Evolutionary conservation across 2,113 vertebrate species (phyloP).

Genomic region (Colaptes auratus): DNA sequence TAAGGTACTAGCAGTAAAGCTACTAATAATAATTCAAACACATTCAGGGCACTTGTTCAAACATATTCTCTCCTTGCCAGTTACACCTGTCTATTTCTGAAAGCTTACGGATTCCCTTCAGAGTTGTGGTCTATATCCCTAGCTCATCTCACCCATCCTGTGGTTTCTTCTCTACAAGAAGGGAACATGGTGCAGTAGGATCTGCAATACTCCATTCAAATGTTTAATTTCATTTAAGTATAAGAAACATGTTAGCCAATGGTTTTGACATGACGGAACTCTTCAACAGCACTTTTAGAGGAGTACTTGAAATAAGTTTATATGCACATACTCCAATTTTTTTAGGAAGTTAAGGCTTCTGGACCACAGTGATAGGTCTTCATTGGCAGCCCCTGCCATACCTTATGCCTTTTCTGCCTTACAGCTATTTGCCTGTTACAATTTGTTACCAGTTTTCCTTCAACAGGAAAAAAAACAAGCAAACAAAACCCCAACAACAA

Average conservation of each 20-base stretch:
- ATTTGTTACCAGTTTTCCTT: neutral
- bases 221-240: neutral
- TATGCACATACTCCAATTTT: neutral
- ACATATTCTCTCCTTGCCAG: neutral
- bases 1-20: neutral
- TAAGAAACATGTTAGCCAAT: neutral
- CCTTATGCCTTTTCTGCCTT: neutral
- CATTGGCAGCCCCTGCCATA: neutral
- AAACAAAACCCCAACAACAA: too few species aligned
- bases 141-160: neutral
- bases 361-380: neutral
- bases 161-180: neutral
- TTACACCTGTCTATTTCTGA: neutral
- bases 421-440: neutral
- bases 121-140: neutral
- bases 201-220: neutral
- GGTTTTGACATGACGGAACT: neutral
- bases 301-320: neutral
- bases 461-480: neutral
- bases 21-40: neutral
- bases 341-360: neutral
- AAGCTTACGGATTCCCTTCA: neutral
- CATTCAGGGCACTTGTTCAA: neutral
- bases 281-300: neutral
- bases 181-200: neutral